Evolutionary conservation across 2,113 vertebrate species (phyloP).

Genomic region (Gobiocypris rarus): DNA sequence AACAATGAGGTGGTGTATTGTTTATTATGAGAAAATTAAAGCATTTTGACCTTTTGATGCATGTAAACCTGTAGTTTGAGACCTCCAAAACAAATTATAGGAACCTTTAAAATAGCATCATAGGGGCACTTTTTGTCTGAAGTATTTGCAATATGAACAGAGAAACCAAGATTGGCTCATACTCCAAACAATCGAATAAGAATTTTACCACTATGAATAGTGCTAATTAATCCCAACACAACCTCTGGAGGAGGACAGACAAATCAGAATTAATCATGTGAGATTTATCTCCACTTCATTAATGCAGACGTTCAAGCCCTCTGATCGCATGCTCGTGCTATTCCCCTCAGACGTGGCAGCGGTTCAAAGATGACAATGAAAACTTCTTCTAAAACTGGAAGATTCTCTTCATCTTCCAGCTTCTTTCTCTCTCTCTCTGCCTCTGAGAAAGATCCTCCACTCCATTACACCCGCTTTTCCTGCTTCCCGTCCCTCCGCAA

Average conservation of each 20-base stretch:
- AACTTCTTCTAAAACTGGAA: slow-evolving; percentile 19
- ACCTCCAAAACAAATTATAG: too few species aligned
- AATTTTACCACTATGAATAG: not conserved
- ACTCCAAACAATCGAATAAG: not conserved
- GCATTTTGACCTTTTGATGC: too few species aligned
- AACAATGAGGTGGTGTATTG: too few species aligned
- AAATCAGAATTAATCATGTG: slow-evolving; percentile 21
- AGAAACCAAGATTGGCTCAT: not conserved
- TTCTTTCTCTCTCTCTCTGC: not conserved
- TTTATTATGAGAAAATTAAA: too few species aligned
- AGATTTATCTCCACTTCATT: slow-evolving; percentile 21
- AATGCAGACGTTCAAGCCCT: slow-evolving; percentile 21
- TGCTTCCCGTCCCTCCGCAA: not conserved
- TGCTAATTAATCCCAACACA: slow-evolving; percentile 28
- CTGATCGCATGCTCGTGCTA: not conserved
- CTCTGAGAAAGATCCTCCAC: not conserved
- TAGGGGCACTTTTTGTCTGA: not conserved
- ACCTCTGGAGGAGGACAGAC: slow-evolving; percentile 8
- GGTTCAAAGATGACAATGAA: slow-evolving; percentile 31
- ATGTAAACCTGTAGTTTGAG: too few species aligned
- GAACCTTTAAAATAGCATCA: too few species aligned
- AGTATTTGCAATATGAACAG: not conserved
- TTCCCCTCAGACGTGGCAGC: slow-evolving; percentile 6
- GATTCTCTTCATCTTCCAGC: not conserved
- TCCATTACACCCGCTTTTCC: slow-evolving; percentile 12